These are phyloP conservation scores for Lepidothrix coronata DNA, from an alignment of 2,113 vertebrate genomes.

Conservation along the genomic window DNA sequence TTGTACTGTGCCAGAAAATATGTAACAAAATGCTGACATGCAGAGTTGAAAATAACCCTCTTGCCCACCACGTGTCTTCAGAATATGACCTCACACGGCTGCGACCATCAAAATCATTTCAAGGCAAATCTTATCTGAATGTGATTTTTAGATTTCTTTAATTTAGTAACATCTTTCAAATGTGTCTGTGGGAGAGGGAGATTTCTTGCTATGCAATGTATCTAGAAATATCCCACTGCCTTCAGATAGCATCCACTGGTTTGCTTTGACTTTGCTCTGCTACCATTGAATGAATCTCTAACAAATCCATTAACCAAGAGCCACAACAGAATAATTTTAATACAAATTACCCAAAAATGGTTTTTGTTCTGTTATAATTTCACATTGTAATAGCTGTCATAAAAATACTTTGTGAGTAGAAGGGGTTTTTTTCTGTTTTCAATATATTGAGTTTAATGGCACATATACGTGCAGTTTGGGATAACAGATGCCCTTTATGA, in stretches of 20 bases:
- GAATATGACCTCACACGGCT: neutral
- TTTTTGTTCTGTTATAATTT: slow-evolving; percentile 13
- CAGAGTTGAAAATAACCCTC: neutral
- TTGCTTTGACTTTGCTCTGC: slow-evolving; percentile 16
- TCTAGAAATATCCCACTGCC: neutral
- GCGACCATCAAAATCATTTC: neutral
- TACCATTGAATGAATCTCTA: neutral
- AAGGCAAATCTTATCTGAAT: neutral
- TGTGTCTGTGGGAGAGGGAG: neutral
- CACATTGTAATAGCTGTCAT: neutral
- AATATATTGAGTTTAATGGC: neutral
- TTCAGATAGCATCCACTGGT: neutral
- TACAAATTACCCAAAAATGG: slow-evolving; percentile 27
- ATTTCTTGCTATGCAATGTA: neutral
- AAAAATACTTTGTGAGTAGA: slow-evolving; percentile 20
- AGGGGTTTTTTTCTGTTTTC: neutral
- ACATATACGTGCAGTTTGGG: neutral
- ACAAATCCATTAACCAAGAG: slow-evolving; percentile 38
- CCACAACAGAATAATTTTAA: slow-evolving; percentile 1
- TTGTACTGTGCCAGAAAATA: neutral
- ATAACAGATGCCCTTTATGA: slow-evolving; percentile 30
- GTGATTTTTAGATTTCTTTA: neutral
- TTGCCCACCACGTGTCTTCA: neutral
- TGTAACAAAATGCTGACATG: neutral
- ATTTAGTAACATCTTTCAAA: neutral